phyloP scores from a whole-genome alignment of 92 coral and sea anemone species.

The Palythoa grandis region DNA sequence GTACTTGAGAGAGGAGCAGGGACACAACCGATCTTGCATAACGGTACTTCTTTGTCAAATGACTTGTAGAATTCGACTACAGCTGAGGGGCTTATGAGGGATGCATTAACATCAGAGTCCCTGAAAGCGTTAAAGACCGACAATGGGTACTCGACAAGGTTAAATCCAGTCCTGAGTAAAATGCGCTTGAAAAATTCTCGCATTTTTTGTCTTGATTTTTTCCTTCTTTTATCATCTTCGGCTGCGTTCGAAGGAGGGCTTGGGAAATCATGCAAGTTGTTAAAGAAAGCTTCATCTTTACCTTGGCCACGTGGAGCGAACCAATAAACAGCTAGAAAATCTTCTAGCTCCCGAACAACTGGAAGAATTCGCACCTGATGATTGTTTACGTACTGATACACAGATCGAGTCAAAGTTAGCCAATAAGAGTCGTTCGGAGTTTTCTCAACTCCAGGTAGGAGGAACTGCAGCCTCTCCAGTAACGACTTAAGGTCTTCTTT shows the following conservation, averaged over 20 bases:
- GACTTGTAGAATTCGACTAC: constrained; percentile 63
- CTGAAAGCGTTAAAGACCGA: constrained; percentile 14
- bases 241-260: too few relatives aligned
- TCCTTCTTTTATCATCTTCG: background rate
- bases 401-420: constrained; percentile 24
- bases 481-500: background rate
- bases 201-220: background rate
- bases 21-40: constrained; percentile 51
- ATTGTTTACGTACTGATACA: constrained; percentile 9
- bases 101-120: constrained; percentile 43
- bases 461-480: background rate
- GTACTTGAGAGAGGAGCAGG: constrained; percentile 53
- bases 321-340: constrained; percentile 28
- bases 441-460: constrained; percentile 42
- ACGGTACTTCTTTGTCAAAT: constrained; percentile 4
- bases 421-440: constrained; percentile 23
- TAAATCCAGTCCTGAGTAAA: constrained; percentile 67
- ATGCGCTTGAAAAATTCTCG: constrained; percentile 34
- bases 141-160: constrained; percentile 52
- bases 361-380: constrained; percentile 63
- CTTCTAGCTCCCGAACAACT: constrained; percentile 40
- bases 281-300: constrained; percentile 17
- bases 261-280: too few relatives aligned
- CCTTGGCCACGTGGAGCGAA: constrained; percentile 55
- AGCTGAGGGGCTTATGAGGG: constrained; percentile 36